Base-by-base conservation (phyloP, 2,797 vertebrate genomes). In the Xiphorhynchus erythropygius region DNA sequence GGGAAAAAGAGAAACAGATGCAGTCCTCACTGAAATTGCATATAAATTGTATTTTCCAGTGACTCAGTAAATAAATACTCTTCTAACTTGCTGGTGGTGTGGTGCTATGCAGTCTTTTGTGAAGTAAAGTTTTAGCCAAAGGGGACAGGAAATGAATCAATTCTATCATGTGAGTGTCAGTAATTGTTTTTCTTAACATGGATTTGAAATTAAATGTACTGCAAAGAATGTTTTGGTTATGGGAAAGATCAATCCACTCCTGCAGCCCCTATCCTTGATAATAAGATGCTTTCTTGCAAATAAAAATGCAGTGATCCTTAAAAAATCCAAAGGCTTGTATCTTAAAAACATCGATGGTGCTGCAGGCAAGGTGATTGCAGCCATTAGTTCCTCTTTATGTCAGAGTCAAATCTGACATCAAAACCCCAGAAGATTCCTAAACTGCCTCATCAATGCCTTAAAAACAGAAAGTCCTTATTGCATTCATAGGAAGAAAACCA, bases 361-460 rank as follows among this genome's bases (percentile, higher is more conserved):
- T 96, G 79, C 56, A 97, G 97, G 94, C 94, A 97, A 96, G 87
- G 91, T 97, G 97, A 97, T 97, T 96, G 95, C 92, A 95, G 88
- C 85, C 94, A 92, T 97, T 97, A 97, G 82, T 87, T 97, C 59
- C 62, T 96, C 80, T 96, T 95, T 96, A 96, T 97, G 84, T 97
- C 92, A 95, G 71, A 77, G 74, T 37, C 94, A 18, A 60, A 70
- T 95, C 83, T 96, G 96, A 78, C 76, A 91, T 93, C 60, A 95
- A 94, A 97, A 94, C 5, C 85, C 81, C 92, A 88, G 71, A 96
- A 84, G 80, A 96, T 97, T 96, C 88, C 76, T 92, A 77, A 95
- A 94, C 57, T 97, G 59, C 71, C 84, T 97, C 46, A 32, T 60
- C 62, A 92, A 41, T 95, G 79, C 67, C 89, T 97, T 96, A 87